phyloP scores from a whole-genome alignment of 1,140 invertebrate species.

The Drosophila fuyamai region DNA sequence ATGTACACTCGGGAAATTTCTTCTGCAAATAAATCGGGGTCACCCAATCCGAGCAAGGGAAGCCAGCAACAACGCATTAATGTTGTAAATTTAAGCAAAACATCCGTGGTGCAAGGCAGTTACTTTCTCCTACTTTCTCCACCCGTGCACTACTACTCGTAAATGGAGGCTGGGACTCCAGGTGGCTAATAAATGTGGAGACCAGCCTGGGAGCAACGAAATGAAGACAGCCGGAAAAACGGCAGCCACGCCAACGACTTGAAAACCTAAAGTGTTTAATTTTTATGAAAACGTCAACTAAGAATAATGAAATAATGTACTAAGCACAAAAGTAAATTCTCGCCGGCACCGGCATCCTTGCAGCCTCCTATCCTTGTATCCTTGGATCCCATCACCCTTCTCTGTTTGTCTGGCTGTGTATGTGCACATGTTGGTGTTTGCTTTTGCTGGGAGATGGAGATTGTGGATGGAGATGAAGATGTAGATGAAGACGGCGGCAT shows the following conservation, averaged over 20 bases:
- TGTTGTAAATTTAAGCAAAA: slow-evolving; percentile 16
- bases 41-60: neutral
- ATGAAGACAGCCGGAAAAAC: slow-evolving; percentile 4
- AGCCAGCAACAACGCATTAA: slow-evolving; percentile 4
- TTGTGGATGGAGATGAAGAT: neutral
- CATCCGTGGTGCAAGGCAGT: neutral
- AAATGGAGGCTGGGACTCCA: neutral
- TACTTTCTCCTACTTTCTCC: neutral
- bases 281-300: slow-evolving; percentile 73
- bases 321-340: slow-evolving; percentile 41
- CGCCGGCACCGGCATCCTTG: slow-evolving; percentile 33
- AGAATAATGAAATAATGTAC: slow-evolving; percentile 70
- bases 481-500: slow-evolving; percentile 32
- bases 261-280: slow-evolving; percentile 63
- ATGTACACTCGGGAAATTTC: neutral
- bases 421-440: slow-evolving; percentile 49
- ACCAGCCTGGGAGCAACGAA: neutral
- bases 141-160: no score
- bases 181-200: slow-evolving; percentile 19
- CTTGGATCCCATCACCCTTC: slow-evolving; percentile 20
- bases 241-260: slow-evolving; percentile 1
- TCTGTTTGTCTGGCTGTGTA: slow-evolving; percentile 2
- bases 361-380: neutral
- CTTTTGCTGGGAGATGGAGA: slow-evolving; percentile 20
- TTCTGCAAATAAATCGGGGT: neutral